A percentile compares a stretch with the other conserved stretches of the same genome.
These are phyloP conservation scores for Acanthosepion pharaonis DNA, from an alignment of 2,888 invertebrate species.

Conservation along the genomic window DNA sequence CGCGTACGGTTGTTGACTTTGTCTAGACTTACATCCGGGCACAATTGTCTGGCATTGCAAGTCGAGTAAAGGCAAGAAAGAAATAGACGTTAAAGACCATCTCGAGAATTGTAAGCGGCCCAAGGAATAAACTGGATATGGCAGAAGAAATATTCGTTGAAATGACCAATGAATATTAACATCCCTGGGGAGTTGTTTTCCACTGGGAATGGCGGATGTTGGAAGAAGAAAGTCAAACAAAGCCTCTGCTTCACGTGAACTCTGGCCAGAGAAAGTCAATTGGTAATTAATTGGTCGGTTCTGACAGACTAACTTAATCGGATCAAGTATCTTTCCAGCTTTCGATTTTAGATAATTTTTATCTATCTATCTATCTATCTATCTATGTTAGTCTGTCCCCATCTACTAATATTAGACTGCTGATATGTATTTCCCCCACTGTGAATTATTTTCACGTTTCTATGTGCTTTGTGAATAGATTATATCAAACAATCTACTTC, in stretches of 20 bases:
- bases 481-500: too few species aligned
- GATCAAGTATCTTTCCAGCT: not conserved
- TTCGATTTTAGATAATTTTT: not conserved
- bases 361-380: not conserved
- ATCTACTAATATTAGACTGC: too few species aligned
- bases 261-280: conserved; percentile 2
- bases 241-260: not conserved
- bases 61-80: not conserved
- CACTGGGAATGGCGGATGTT: not conserved
- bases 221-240: not conserved
- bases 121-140: not conserved
- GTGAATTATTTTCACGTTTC: too few species aligned
- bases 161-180: conserved; percentile 33
- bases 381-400: not conserved
- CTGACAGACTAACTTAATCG: not conserved
- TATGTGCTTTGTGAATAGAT: too few species aligned
- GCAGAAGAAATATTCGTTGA: not conserved
- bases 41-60: not conserved
- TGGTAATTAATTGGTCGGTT: not conserved
- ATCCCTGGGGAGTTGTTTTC: not conserved
- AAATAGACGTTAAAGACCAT: not conserved
- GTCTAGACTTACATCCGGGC: not conserved
- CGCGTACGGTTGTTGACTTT: not conserved
- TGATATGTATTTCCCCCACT: too few species aligned
- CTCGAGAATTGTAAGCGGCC: not conserved